phyloP scores from a whole-genome alignment of 1,140 invertebrate genomes.

The Drosophila nasuta region DNA sequence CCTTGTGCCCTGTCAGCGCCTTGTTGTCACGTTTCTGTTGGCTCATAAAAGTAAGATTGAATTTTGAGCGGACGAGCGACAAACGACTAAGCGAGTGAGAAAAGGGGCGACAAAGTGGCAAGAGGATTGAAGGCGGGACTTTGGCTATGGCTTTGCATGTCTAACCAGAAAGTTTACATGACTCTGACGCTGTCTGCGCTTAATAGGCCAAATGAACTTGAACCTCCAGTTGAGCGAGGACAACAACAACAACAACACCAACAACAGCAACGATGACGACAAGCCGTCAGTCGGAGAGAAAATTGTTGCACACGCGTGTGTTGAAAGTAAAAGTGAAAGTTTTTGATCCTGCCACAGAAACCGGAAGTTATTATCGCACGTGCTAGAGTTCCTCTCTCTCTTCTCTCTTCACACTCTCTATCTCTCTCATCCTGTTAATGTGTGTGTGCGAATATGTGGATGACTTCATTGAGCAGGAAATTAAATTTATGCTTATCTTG shows the following conservation, averaged over 20 bases:
- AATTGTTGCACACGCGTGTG: conserved; percentile 67
- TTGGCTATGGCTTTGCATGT: conserved; percentile 54
- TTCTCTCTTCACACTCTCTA: not conserved
- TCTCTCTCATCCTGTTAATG: not conserved
- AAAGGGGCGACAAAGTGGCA: not conserved
- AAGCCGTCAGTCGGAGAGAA: conserved; percentile 9
- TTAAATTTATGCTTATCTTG: conserved; percentile 44
- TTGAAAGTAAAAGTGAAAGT: conserved; percentile 56
- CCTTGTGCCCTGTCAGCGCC: conserved; percentile 56
- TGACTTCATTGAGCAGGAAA: conserved; percentile 42
- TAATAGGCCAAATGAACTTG: conserved; percentile 79
- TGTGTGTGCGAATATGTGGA: conserved; percentile 21
- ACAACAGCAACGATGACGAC: conserved; percentile 24
- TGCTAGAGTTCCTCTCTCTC: conserved; percentile 8
- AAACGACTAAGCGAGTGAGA: conserved; percentile 33
- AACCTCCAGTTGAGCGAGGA: conserved; percentile 38
- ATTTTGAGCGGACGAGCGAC: conserved; percentile 70
- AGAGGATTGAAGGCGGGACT: not conserved
- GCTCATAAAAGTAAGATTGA: conserved; percentile 81
- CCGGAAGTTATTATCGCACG: conserved; percentile 74
- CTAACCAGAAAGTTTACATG: conserved; percentile 55
- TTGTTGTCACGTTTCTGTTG: conserved; percentile 79
- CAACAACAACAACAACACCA: not conserved
- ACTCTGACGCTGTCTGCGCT: conserved; percentile 53
- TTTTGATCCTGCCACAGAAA: conserved; percentile 53